A percentile compares a stretch with the other conserved stretches of the same genome.
Conservation (phyloP, 2,797 vertebrate species). For the Todus mexicanus region DNA sequence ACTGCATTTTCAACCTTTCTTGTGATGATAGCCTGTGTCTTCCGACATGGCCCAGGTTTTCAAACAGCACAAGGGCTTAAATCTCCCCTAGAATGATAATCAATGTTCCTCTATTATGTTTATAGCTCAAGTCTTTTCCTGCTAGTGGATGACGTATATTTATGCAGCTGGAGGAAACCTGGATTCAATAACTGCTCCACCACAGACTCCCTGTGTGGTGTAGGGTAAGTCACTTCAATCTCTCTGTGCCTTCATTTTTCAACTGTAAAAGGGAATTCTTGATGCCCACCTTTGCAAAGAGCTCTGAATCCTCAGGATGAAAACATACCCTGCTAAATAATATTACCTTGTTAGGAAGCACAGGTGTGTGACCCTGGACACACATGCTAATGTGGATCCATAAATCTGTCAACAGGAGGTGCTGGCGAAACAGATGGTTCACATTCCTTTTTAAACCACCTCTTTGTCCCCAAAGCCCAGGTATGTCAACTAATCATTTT, state of each 20-base stretch:
- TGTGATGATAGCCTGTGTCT: neutral
- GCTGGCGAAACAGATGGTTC: conserved; percentile 66
- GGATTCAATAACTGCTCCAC: conserved; percentile 66
- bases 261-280: conserved; percentile 9
- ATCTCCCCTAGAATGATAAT: conserved; percentile 36
- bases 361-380: conserved; percentile 63
- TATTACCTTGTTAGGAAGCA: conserved; percentile 53
- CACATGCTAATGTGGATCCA: conserved; percentile 37
- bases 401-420: conserved; percentile 70
- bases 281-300: conserved; percentile 45
- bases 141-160: conserved; percentile 60
- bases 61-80: neutral
- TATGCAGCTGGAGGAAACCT: conserved; percentile 65
- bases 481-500: conserved; percentile 59
- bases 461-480: conserved; percentile 52
- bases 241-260: conserved; percentile 39
- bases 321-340: conserved; percentile 18
- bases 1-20: neutral
- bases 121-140: conserved; percentile 59
- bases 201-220: conserved; percentile 58
- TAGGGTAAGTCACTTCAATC: conserved; percentile 47
- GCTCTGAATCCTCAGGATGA: neutral
- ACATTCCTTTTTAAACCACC: conserved; percentile 52
- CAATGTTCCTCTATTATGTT: conserved; percentile 54
- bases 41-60: neutral